A percentile compares a stretch with the other conserved stretches of the same genome.
These are phyloP conservation scores for Lordiphosa fenestrarum DNA, from an alignment of 2,888 invertebrate genomes.

Conservation along the genomic window DNA sequence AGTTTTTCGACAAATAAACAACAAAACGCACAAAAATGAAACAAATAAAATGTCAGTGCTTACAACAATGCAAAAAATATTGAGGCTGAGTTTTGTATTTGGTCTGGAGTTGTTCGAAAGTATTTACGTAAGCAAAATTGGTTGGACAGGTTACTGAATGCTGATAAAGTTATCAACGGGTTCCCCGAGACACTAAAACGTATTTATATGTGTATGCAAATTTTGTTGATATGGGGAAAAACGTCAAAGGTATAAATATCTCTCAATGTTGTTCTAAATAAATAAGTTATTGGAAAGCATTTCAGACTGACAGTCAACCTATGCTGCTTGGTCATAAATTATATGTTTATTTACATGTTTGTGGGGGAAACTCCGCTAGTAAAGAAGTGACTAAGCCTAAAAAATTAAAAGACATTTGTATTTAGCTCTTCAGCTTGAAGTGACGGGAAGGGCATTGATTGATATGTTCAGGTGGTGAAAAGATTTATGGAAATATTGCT, in stretches of 20 bases:
- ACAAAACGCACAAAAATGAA: conserved; percentile 45
- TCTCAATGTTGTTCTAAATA: conserved; percentile 26
- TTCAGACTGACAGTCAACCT: conserved; percentile 17
- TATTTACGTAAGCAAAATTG: conserved; percentile 34
- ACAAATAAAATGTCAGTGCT: conserved; percentile 54
- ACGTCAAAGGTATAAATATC: conserved; percentile 18
- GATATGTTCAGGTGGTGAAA: no score
- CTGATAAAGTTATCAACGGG: conserved; percentile 38
- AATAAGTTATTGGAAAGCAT: conserved; percentile 21
- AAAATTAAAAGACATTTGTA: conserved; percentile 13
- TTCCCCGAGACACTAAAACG: conserved; percentile 47
- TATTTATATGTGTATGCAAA: conserved; percentile 44
- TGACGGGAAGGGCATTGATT: background rate
- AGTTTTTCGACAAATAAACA: conserved; percentile 27
- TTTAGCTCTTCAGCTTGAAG: background rate
- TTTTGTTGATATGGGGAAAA: conserved; percentile 30
- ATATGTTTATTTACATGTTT: background rate
- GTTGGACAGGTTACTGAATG: conserved; percentile 9
- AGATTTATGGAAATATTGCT: no score
- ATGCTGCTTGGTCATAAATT: conserved; percentile 3
- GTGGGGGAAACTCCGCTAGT: background rate
- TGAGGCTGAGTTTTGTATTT: conserved; percentile 30
- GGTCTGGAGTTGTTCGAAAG: conserved; percentile 28
- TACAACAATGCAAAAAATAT: conserved; percentile 50
- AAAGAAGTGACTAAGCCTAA: conserved; percentile 1